These are phyloP conservation scores for Hippocampus zosterae DNA, from an alignment of 2,113 vertebrate genomes.

Conservation along the genomic window DNA sequence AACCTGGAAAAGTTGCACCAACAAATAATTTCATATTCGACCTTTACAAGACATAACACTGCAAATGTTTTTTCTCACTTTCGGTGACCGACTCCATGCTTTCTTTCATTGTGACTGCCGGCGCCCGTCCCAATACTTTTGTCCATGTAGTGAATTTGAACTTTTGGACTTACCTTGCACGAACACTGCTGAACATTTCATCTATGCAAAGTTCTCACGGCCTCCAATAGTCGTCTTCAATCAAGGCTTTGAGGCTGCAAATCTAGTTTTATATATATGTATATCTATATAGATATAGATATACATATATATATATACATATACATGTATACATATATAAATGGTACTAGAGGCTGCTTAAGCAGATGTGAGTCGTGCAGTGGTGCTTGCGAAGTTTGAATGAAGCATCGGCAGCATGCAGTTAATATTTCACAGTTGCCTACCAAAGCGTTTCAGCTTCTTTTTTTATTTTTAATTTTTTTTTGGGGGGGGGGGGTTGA, in stretches of 20 bases:
- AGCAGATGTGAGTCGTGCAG: slow-evolving; percentile 61
- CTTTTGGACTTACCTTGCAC: slow-evolving; percentile 30
- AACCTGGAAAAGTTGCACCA: not conserved
- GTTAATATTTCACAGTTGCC: slow-evolving; percentile 72
- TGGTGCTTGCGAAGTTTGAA: slow-evolving; percentile 59
- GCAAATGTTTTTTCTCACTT: not conserved
- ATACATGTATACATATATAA: not conserved
- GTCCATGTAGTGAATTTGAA: slow-evolving; percentile 3
- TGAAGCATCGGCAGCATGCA: slow-evolving; percentile 55
- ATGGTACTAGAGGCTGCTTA: slow-evolving; percentile 53
- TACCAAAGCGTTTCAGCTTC: slow-evolving; percentile 67
- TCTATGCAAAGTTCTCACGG: slow-evolving; percentile 39
- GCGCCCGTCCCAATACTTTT: not conserved
- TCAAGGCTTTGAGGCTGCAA: slow-evolving; percentile 44
- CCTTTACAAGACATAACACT: too few species aligned
- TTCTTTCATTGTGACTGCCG: not conserved
- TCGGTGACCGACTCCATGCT: not conserved
- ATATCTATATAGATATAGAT: not conserved
- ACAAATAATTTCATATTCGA: not conserved
- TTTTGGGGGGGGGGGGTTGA: not conserved
- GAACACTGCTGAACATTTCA: slow-evolving; percentile 27
- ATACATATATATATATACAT: not conserved
- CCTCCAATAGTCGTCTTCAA: slow-evolving; percentile 35
- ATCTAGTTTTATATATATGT: slow-evolving; percentile 35
- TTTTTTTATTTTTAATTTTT: slow-evolving; percentile 8